phyloP scores from a whole-genome alignment of 2,797 vertebrate species.

The Hyperoplus immaculatus region DNA sequence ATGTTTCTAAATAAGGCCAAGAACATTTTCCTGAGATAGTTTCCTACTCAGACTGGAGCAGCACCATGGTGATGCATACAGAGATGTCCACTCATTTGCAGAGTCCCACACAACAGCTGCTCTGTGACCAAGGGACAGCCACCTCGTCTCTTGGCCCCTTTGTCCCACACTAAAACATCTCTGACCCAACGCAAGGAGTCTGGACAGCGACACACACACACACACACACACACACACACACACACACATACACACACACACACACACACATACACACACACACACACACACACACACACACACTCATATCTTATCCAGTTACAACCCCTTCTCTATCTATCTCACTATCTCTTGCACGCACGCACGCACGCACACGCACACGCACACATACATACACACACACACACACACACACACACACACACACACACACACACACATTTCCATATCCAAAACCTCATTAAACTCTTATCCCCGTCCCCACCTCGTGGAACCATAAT shows the following conservation, averaged over 20 bases:
- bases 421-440: constrained; percentile 44
- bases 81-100: constrained; percentile 83
- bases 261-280: constrained; percentile 17
- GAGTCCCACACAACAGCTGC: constrained; percentile 85
- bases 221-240: constrained; percentile 33
- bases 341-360: background rate
- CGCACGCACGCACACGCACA: constrained; percentile 46
- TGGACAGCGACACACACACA: constrained; percentile 48
- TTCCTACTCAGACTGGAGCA: constrained; percentile 62
- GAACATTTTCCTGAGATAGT: constrained; percentile 56
- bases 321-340: no score
- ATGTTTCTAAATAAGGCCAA: constrained; percentile 8
- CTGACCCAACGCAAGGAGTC: constrained; percentile 69
- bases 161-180: constrained; percentile 68
- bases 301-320: background rate
- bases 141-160: constrained; percentile 73
- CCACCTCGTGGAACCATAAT: constrained; percentile 66
- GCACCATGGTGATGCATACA: constrained; percentile 74
- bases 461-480: constrained; percentile 71
- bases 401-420: constrained; percentile 36
- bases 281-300: constrained; percentile 30
- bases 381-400: constrained; percentile 52
- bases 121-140: constrained; percentile 75
- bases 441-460: constrained; percentile 76
- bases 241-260: constrained; percentile 22